Percentiles rank a stretch among this genome's conserved stretches.
Evolutionary conservation across 2,888 invertebrate species (phyloP).

Genomic region (Andrena bicolor): DNA sequence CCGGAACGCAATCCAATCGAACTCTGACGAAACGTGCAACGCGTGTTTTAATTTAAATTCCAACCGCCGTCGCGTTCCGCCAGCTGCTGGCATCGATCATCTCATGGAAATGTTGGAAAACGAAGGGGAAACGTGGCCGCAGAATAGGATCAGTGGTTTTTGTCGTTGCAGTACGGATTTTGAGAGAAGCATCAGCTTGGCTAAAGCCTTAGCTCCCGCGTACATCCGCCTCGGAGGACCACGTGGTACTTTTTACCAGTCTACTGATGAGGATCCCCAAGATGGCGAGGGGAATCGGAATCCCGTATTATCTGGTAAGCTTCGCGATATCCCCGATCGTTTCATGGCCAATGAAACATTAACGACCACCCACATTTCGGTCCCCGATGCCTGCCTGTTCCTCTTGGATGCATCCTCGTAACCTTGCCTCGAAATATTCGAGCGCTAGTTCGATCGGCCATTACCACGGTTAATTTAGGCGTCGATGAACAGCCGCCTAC

Average conservation of each 20-base stretch:
- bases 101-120: background rate
- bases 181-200: conserved; percentile 87
- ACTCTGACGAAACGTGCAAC: conserved; percentile 32
- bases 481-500: conserved; percentile 7
- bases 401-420: background rate
- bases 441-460: background rate
- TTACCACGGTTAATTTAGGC: conserved; percentile 47
- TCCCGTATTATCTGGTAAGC: conserved; percentile 80
- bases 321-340: background rate
- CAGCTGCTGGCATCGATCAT: background rate
- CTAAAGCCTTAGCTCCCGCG: conserved; percentile 89
- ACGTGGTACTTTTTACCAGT: conserved; percentile 85
- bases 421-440: background rate
- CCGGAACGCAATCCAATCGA: conserved; percentile 44
- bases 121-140: background rate
- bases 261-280: conserved; percentile 68
- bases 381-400: background rate
- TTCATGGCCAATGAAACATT: too few species aligned
- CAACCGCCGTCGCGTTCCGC: background rate
- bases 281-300: conserved; percentile 63
- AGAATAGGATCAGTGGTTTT: background rate
- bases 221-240: conserved; percentile 91
- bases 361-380: too few species aligned
- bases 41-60: conserved; percentile 48
- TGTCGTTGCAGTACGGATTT: conserved; percentile 67